Conservation (phyloP, 2,113 vertebrate genomes). For the Sylvia atricapilla region DNA sequence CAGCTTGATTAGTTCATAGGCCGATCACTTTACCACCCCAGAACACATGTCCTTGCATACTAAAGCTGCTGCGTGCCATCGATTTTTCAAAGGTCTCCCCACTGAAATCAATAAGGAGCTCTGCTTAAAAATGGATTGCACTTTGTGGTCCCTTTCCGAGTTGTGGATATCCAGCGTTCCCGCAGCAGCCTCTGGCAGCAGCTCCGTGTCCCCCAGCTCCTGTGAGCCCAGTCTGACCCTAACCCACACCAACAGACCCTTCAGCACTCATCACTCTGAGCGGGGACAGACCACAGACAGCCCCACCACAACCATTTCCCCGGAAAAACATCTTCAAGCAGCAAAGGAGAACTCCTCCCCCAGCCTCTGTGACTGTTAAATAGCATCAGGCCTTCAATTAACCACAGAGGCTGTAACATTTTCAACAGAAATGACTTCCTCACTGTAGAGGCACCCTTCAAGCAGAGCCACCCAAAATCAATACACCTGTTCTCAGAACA, state of each 20-base stretch:
- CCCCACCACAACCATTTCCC: neutral
- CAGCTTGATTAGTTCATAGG: neutral
- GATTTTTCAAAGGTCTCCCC: constrained; percentile 37
- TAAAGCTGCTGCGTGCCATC: constrained; percentile 1
- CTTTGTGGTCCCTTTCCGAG: neutral
- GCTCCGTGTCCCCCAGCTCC: neutral
- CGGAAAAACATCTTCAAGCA: neutral
- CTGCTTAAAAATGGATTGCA: constrained; percentile 21
- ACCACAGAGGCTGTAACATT: neutral
- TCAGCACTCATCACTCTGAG: fast-evolving
- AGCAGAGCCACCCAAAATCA: constrained; percentile 7
- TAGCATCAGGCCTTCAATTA: neutral
- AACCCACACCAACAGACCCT: neutral
- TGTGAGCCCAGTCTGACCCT: neutral
- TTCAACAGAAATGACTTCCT: neutral
- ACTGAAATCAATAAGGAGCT: constrained; percentile 39
- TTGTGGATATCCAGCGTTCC: neutral
- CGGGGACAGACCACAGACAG: neutral
- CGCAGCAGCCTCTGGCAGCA: neutral
- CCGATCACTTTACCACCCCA: neutral
- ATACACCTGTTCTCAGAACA: neutral
- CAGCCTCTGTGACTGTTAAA: neutral
- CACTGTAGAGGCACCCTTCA: neutral
- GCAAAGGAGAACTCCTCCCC: neutral
- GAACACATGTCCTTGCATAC: neutral